Evolutionary conservation across 2,888 invertebrate genomes (phyloP).

Genomic region (Elgonia sp.): DNA sequence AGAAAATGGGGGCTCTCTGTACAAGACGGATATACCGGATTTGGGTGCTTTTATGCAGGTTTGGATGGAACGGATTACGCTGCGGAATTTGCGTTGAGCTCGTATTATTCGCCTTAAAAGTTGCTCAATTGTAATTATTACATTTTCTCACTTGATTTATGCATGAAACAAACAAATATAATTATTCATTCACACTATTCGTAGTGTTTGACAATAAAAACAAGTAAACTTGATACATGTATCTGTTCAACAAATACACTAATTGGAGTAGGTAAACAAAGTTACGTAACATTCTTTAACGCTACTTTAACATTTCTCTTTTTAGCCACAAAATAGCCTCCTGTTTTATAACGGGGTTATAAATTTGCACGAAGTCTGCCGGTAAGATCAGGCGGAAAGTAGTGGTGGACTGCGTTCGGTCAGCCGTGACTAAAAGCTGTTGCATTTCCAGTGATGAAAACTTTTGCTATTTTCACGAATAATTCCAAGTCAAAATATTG

Average conservation of each 20-base stretch:
- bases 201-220: slow-evolving; percentile 3
- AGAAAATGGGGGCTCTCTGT: background rate
- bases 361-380: too few species aligned
- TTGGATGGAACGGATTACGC: slow-evolving; percentile 7
- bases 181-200: background rate
- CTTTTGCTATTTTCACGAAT: slow-evolving; percentile 13
- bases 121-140: background rate
- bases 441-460: slow-evolving; percentile 40
- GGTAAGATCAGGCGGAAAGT: too few species aligned
- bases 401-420: slow-evolving; percentile 48
- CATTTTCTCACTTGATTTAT: background rate
- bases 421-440: slow-evolving; percentile 57
- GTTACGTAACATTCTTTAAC: slow-evolving; percentile 49
- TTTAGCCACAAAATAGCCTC: too few species aligned
- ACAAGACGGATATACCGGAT: slow-evolving; percentile 1
- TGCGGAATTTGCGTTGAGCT: background rate
- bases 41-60: slow-evolving; percentile 22
- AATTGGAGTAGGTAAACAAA: slow-evolving; percentile 44
- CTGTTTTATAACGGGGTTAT: too few species aligned
- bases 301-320: too few species aligned
- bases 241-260: slow-evolving; percentile 27
- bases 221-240: background rate
- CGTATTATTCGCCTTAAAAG: background rate
- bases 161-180: background rate
- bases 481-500: background rate